Percentiles rank a stretch among this genome's conserved stretches.
Conservation (phyloP, 1,140 invertebrate genomes). For the Tetranychus urticae region DNA sequence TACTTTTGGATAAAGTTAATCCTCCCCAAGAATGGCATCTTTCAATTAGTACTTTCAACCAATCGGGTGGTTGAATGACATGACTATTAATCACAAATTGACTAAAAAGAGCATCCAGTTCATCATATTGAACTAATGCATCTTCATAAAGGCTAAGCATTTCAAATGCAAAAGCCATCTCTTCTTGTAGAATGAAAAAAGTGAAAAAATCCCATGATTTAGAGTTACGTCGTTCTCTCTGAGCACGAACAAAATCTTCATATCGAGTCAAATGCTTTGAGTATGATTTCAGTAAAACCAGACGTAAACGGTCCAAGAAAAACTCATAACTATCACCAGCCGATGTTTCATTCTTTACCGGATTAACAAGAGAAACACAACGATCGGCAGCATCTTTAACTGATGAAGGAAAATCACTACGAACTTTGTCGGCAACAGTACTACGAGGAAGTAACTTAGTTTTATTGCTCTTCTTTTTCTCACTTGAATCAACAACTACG, state of each 20-base stretch:
- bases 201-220: slow-evolving; percentile 75
- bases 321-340: slow-evolving; percentile 68
- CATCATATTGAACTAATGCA: slow-evolving; percentile 86
- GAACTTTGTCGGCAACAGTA: slow-evolving; percentile 80
- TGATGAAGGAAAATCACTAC: slow-evolving; percentile 70
- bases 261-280: slow-evolving; percentile 43
- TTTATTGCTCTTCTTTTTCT: slow-evolving; percentile 58
- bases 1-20: slow-evolving; percentile 8
- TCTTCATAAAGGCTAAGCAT: slow-evolving; percentile 79
- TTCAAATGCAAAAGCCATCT: slow-evolving; percentile 78
- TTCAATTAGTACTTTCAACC: slow-evolving; percentile 5
- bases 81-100: slow-evolving; percentile 83
- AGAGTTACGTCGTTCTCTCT: slow-evolving; percentile 69
- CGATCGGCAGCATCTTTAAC: slow-evolving; percentile 19
- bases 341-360: slow-evolving; percentile 36
- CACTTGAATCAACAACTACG: slow-evolving; percentile 69
- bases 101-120: slow-evolving; percentile 84
- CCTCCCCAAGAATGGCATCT: slow-evolving; percentile 8
- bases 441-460: slow-evolving; percentile 63
- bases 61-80: slow-evolving; percentile 33
- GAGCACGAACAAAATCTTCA: slow-evolving; percentile 68
- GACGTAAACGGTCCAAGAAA: slow-evolving; percentile 51
- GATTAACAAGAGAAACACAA: not conserved
- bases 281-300: slow-evolving; percentile 61
- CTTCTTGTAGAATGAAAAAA: slow-evolving; percentile 82